Percentiles rank a stretch among this genome's conserved stretches.
Evolutionary conservation across 2,113 vertebrate species (phyloP).

Genomic region (Lamprotornis superbus): DNA sequence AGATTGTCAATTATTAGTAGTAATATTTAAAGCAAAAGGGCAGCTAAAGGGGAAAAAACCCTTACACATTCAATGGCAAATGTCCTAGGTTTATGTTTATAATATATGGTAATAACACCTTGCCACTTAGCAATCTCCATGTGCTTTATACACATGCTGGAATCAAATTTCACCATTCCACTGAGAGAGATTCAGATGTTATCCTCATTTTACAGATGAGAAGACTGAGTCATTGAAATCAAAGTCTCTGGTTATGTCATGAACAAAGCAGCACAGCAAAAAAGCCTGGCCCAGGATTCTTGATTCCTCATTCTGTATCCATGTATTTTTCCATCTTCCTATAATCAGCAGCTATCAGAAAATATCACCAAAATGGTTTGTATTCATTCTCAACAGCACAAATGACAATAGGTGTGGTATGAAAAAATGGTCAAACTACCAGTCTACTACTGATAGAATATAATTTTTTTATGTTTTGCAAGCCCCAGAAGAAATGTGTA

Average conservation of each 20-base stretch:
- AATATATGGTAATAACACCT: background rate
- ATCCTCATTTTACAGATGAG: background rate
- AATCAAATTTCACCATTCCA: background rate
- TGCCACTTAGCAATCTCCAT: background rate
- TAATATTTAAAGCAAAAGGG: background rate
- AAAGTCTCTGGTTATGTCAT: background rate
- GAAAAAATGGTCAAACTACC: background rate
- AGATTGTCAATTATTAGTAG: background rate
- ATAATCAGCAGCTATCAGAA: background rate
- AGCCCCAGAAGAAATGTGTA: background rate
- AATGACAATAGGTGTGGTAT: background rate
- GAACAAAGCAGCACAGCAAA: background rate
- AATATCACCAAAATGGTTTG: background rate
- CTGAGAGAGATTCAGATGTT: background rate
- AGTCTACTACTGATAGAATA: background rate
- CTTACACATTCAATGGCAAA: background rate
- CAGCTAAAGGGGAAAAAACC: background rate
- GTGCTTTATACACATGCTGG: background rate
- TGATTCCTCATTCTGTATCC: background rate
- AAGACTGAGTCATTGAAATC: background rate
- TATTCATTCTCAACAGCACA: background rate
- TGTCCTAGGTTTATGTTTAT: background rate
- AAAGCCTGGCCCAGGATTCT: background rate
- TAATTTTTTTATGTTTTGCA: background rate
- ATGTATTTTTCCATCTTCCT: background rate